Base-by-base conservation (phyloP, 2,113 vertebrate species). In the Mormyrus lacerda region DNA sequence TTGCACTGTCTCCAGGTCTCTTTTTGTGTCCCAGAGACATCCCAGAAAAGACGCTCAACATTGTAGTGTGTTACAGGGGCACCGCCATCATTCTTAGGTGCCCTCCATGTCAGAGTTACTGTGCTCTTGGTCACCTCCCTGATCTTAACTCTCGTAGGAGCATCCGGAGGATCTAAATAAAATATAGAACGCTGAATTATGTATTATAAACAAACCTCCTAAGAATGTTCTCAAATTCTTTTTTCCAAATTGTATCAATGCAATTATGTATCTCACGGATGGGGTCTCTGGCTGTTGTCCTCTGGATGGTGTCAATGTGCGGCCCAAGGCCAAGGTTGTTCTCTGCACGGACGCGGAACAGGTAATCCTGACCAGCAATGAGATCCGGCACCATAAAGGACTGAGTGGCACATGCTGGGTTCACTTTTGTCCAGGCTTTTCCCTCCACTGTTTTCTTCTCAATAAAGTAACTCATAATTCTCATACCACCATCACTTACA, bases 361-460 rank as follows among this genome's bases (percentile, higher is more conserved):
- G 95, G 92, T 99, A 99, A 2, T 99, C 97, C 91, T 99, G 95
- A 44, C 97, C 98, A 15, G 95, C 93, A 91, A 97, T 95, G 53
- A 99, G 97, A 93, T 99, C 97, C 21, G 97, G 94, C 17, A 99
- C 96, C 88, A 97, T 93, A 92, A 97, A 96, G 11, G 98, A 97
- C 91, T 97, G 98, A 90, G 96, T 94, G n/a, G 95, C 95, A 94
- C 98, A 99, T 85, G 97, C 94, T 44, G 97, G 91, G 93, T 98
- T 99, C 48, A 99, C 98, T 95, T 97, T 99, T n/a, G 97, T 98
- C 98, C 98, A 99, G 89, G 98, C 98, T 93, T 98, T 99, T 88
- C 98, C 97, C 88, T 95, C 94, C 85, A 98, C 96, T 0, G 96
- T 97, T 93, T 97, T 99, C 94, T 97, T 98, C 94, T 99, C 98